Base-by-base conservation (phyloP, 2,113 vertebrate genomes). In the Chamaetylas fuelleborni region DNA sequence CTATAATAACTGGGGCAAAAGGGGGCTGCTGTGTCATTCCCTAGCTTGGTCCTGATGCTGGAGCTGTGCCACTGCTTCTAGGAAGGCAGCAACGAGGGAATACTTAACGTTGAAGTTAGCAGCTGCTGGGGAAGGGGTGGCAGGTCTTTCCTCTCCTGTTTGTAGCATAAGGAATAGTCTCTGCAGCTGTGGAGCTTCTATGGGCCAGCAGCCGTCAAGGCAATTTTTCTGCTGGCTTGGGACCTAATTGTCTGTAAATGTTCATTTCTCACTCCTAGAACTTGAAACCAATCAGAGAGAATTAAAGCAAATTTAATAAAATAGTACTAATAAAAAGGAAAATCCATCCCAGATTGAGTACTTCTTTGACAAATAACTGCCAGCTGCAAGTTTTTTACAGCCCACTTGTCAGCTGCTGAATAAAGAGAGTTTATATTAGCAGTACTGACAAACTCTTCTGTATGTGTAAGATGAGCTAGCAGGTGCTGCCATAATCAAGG, bases 231-330 rank as follows among this genome's bases (percentile, higher is more conserved):
- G 90, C 91, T 94, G 93, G 92, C 77, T 85, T 88, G 85, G 92
- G 92, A 97, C 88, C 95, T 96, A 96, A 97, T 96, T 94, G 94
- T 94, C 94, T 97, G 91, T 97, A 94, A 69, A 90, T 89, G 95
- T 87, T 96, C 93, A 85, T 89, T 93, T 78, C 81, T 91, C 73
- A 95, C 69, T 93, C 79, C 24, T 42, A 87, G 87, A 86, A 92
- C 29, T 64, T 92, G 82, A 96, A 95, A 94, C 77, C 92, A 85
- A 86, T 96, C 90, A 80, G 85, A 96, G 95, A 73, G 94, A 96
- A 96, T 78, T 79, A 94, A 96, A 95, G 91, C 95, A 96, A 91
- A 94, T 97, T 95, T 93, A 94, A 96, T 95, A 88, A 88, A 93
- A 89, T 90, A 67, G 76, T 71, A 80, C 91, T 93, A 92, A 96